These are phyloP conservation scores for Sylvia atricapilla DNA, from an alignment of 2,113 vertebrate genomes.

Conservation along the genomic window DNA sequence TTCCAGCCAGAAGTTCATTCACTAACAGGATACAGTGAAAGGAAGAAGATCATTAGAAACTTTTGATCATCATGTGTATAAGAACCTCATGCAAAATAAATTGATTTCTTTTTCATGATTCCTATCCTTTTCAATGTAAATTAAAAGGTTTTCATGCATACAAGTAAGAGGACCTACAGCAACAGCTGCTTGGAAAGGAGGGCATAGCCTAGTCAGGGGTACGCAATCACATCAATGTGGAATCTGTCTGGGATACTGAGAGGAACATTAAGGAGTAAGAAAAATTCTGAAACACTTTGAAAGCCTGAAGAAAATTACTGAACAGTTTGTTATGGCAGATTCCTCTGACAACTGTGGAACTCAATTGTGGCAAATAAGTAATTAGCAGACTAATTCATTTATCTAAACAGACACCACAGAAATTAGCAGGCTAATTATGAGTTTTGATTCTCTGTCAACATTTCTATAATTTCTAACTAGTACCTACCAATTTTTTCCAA, in stretches of 20 bases:
- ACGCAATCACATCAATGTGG: neutral
- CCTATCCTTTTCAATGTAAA: neutral
- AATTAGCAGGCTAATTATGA: constrained; percentile 10
- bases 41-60: neutral
- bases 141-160: neutral
- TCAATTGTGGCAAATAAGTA: neutral
- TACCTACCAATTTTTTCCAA: constrained; percentile 94
- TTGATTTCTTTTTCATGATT: neutral
- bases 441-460: neutral
- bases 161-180: neutral
- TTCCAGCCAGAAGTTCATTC: neutral
- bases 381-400: neutral
- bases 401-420: neutral
- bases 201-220: neutral
- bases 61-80: neutral
- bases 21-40: neutral
- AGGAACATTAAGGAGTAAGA: neutral
- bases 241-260: neutral
- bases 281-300: neutral
- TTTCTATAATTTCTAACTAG: neutral
- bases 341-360: neutral
- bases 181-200: neutral
- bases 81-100: neutral
- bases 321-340: neutral
- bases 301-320: neutral